Evolutionary conservation across 2,888 invertebrate genomes (phyloP).

Genomic region (Diarsia rubi): DNA sequence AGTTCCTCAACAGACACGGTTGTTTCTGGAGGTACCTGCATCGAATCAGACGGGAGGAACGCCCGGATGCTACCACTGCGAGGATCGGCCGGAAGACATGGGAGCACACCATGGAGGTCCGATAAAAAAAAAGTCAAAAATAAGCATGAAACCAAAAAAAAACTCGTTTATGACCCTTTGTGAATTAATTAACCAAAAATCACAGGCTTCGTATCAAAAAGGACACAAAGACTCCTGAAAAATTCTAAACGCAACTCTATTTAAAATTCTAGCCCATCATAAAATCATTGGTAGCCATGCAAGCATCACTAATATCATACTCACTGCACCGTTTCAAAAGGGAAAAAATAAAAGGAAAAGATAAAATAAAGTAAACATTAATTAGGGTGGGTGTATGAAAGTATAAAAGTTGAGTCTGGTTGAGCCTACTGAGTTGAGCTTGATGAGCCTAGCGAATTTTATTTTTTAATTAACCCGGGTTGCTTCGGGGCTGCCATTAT

Average conservation of each 20-base stretch:
- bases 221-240: neutral
- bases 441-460: conserved; percentile 41
- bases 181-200: neutral
- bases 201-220: neutral
- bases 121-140: too few relatives aligned
- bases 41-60: too few relatives aligned
- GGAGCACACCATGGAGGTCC: too few relatives aligned
- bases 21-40: too few relatives aligned
- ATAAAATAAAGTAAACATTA: conserved; percentile 42
- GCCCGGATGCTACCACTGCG: too few relatives aligned
- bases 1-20: too few relatives aligned
- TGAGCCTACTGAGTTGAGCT: conserved; percentile 30
- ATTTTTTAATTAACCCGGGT: conserved; percentile 51
- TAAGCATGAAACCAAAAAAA: too few relatives aligned
- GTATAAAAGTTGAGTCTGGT: conserved; percentile 40
- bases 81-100: too few relatives aligned
- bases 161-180: neutral
- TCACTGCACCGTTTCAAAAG: neutral
- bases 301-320: conserved; percentile 29
- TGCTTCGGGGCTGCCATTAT: neutral
- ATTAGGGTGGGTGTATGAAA: conserved; percentile 35
- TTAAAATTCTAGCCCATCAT: neutral
- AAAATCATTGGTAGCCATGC: conserved; percentile 7
- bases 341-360: conserved; percentile 17
- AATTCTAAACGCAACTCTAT: neutral